Evolutionary conservation across 1,140 invertebrate species (phyloP).

Genomic region (Papilio helenus): DNA sequence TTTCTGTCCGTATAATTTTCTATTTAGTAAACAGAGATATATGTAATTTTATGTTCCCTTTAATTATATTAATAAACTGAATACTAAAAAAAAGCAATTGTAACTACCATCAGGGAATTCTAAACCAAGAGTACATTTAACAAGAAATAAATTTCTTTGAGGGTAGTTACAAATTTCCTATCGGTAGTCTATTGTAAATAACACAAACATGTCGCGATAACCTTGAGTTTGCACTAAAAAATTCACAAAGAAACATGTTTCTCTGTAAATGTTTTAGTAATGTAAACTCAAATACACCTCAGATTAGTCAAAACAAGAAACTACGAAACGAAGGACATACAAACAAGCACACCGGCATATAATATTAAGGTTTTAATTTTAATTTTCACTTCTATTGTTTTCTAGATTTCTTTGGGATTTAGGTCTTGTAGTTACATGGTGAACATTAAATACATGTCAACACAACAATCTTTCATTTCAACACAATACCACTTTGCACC

Average conservation of each 20-base stretch:
- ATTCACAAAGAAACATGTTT: neutral
- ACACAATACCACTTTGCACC: slow-evolving; percentile 58
- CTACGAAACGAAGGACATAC: slow-evolving; percentile 13
- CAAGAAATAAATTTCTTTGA: slow-evolving; percentile 1
- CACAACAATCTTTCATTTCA: slow-evolving; percentile 80
- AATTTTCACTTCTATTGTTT: slow-evolving; percentile 56
- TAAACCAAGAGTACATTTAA: neutral
- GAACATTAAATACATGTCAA: slow-evolving; percentile 81
- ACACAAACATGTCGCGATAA: slow-evolving; percentile 16
- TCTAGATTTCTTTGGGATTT: slow-evolving; percentile 72
- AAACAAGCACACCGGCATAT: slow-evolving; percentile 57
- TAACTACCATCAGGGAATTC: neutral
- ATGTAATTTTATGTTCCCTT: slow-evolving; percentile 45
- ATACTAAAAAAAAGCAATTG: neutral
- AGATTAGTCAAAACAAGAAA: slow-evolving; percentile 44
- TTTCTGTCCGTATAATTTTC: slow-evolving; percentile 61
- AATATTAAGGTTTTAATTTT: slow-evolving; percentile 64
- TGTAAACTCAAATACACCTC: slow-evolving; percentile 37
- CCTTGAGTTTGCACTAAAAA: neutral
- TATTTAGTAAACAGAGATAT: slow-evolving; percentile 55
- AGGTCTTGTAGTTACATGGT: slow-evolving; percentile 78
- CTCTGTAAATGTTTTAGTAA: neutral
- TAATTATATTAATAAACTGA: slow-evolving; percentile 32
- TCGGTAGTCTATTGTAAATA: slow-evolving; percentile 8
- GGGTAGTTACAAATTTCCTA: slow-evolving; percentile 20